phyloP scores from a whole-genome alignment of 2,888 invertebrate species.

The Cephonodes hylas region DNA sequence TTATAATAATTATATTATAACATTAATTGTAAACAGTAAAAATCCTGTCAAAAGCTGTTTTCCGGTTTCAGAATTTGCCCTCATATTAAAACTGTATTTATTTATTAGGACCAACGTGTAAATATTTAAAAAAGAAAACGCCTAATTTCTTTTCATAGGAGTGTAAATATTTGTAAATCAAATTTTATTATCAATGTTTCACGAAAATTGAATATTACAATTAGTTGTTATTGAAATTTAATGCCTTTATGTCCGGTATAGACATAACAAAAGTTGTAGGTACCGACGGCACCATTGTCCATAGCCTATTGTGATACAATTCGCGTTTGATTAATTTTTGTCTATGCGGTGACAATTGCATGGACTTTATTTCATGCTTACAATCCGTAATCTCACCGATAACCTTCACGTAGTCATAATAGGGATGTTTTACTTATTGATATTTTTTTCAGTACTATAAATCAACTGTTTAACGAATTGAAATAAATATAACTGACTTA shows the following conservation, averaged over 20 bases:
- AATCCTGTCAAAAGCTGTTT: too few species aligned
- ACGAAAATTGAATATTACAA: not conserved
- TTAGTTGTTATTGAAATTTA: not conserved
- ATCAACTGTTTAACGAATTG: too few species aligned
- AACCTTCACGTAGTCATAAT: not conserved
- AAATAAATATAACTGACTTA: too few species aligned
- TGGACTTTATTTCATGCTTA: constrained; percentile 19
- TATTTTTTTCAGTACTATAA: too few species aligned
- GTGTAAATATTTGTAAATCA: not conserved
- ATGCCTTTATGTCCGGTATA: not conserved
- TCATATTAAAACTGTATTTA: too few species aligned
- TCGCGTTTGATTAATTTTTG: constrained; percentile 23
- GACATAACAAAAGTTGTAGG: constrained; percentile 7
- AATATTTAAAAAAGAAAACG: too few species aligned
- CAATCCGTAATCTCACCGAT: constrained; percentile 21
- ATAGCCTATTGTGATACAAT: constrained; percentile 19
- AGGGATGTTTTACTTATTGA: not conserved
- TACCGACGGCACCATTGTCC: not conserved
- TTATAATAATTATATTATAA: too few species aligned
- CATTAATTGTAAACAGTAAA: too few species aligned
- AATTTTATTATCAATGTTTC: not conserved
- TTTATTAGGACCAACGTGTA: too few species aligned
- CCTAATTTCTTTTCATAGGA: too few species aligned
- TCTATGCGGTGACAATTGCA: constrained; percentile 17
- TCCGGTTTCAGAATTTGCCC: too few species aligned